phyloP scores from a whole-genome alignment of 2,797 vertebrate genomes.

The Tauraco hartlaubi region DNA sequence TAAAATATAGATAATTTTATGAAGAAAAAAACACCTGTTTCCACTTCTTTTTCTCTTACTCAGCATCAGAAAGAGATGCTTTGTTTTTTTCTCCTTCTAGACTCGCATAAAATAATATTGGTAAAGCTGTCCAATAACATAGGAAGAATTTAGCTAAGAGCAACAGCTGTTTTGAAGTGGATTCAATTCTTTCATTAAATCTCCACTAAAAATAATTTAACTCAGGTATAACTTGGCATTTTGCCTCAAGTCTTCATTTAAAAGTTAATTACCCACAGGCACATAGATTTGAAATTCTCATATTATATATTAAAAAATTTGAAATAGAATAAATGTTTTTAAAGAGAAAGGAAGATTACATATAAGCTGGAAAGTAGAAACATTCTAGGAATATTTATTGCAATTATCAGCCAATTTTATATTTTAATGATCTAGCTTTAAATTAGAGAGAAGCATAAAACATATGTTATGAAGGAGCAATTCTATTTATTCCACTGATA shows the following conservation, averaged over 20 bases:
- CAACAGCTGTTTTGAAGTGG: not conserved
- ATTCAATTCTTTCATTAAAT: not conserved
- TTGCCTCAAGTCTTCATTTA: slow-evolving; percentile 3
- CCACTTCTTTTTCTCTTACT: not conserved
- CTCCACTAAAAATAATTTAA: not conserved
- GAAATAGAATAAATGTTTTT: not conserved
- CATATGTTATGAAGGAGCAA: slow-evolving; percentile 7
- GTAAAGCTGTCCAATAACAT: not conserved
- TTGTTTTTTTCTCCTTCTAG: not conserved
- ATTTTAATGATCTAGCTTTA: slow-evolving; percentile 36
- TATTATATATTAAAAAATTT: not conserved
- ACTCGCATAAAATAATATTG: not conserved
- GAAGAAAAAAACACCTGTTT: not conserved
- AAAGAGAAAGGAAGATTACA: not conserved
- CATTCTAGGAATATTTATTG: slow-evolving; percentile 7
- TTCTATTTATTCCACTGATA: slow-evolving; percentile 63
- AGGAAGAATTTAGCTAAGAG: slow-evolving; percentile 12
- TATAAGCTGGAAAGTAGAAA: not conserved
- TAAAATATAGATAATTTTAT: not conserved
- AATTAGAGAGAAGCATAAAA: slow-evolving; percentile 35
- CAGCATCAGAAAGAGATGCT: not conserved
- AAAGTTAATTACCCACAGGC: not conserved
- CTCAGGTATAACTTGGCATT: not conserved
- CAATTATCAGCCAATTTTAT: slow-evolving; percentile 26
- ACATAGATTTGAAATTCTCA: not conserved